These are phyloP conservation scores for Poecilia picta DNA, from an alignment of 2,797 vertebrate genomes.

Conservation along the genomic window DNA sequence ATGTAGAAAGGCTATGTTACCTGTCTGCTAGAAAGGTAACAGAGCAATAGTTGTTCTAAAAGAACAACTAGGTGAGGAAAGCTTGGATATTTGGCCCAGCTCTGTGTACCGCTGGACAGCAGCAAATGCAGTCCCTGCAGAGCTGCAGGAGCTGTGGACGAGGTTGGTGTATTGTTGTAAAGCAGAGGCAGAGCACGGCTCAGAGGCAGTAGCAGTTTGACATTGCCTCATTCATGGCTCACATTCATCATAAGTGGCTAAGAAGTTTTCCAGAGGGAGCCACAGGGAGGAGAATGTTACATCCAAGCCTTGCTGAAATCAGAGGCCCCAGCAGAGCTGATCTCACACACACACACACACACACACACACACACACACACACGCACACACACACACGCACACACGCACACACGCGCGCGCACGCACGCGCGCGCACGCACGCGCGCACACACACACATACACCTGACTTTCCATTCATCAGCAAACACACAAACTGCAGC, in stretches of 20 bases:
- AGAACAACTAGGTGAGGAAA: neutral
- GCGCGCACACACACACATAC: constrained; percentile 16
- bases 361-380: constrained; percentile 17
- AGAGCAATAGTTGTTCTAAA: neutral
- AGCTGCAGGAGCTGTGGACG: constrained; percentile 24
- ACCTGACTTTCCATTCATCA: constrained; percentile 60
- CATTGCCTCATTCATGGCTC: constrained; percentile 52
- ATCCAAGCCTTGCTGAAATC: constrained; percentile 51
- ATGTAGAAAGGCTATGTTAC: no score
- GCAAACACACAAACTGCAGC: neutral
- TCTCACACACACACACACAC: constrained; percentile 35
- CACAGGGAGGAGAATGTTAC: constrained; percentile 24
- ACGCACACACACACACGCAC: constrained; percentile 25
- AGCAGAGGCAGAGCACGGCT: neutral
- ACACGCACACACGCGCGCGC: constrained; percentile 13
- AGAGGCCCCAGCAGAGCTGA: constrained; percentile 49
- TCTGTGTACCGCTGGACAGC: constrained; percentile 61
- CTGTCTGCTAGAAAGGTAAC: no score
- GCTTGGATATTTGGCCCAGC: neutral
- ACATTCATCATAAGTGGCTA: constrained; percentile 68
- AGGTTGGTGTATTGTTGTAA: constrained; percentile 42
- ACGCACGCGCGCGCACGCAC: no score
- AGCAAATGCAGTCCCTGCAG: constrained; percentile 31
- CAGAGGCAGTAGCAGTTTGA: constrained; percentile 54
- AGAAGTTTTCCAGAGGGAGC: constrained; percentile 24